These are phyloP conservation scores for Zeugodacus cucurbitae DNA, from an alignment of 1,140 invertebrate species.

Conservation along the genomic window DNA sequence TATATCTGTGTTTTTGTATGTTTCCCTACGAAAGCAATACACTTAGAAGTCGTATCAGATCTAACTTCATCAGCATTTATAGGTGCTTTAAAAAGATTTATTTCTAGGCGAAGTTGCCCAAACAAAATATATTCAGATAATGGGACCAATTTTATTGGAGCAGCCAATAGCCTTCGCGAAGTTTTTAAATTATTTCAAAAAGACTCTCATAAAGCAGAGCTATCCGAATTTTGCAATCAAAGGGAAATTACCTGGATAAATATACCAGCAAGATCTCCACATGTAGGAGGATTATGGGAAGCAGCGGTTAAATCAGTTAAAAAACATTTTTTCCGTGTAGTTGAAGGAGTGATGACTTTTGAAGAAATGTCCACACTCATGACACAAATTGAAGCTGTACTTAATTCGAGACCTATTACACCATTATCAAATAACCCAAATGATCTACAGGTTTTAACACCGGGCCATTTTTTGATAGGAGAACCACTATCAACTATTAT, in stretches of 20 bases:
- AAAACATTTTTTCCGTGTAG: too few species aligned
- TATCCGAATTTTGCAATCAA: background rate
- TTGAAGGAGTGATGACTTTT: too few species aligned
- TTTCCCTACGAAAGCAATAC: slow-evolving; percentile 57
- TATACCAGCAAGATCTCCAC: too few species aligned
- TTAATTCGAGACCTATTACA: too few species aligned
- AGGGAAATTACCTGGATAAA: slow-evolving; percentile 4
- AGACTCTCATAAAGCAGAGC: background rate
- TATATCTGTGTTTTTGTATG: too few species aligned
- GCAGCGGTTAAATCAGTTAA: too few species aligned
- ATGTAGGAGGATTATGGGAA: too few species aligned
- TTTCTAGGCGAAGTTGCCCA: slow-evolving; percentile 45
- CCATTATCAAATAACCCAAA: too few species aligned
- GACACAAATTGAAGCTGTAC: too few species aligned
- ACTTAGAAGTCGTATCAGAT: slow-evolving; percentile 53
- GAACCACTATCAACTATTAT: background rate
- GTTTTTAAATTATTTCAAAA: slow-evolving; percentile 1
- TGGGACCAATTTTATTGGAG: slow-evolving; percentile 60
- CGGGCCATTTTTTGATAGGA: slow-evolving; percentile 22
- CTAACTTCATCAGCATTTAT: slow-evolving; percentile 50
- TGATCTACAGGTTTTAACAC: too few species aligned
- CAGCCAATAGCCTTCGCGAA: slow-evolving; percentile 27
- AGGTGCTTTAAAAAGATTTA: slow-evolving; percentile 48
- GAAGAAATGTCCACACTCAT: too few species aligned
- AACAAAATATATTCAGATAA: slow-evolving; percentile 54